Conservation (phyloP, 2,797 vertebrate genomes). For the Varecia variegata region DNA sequence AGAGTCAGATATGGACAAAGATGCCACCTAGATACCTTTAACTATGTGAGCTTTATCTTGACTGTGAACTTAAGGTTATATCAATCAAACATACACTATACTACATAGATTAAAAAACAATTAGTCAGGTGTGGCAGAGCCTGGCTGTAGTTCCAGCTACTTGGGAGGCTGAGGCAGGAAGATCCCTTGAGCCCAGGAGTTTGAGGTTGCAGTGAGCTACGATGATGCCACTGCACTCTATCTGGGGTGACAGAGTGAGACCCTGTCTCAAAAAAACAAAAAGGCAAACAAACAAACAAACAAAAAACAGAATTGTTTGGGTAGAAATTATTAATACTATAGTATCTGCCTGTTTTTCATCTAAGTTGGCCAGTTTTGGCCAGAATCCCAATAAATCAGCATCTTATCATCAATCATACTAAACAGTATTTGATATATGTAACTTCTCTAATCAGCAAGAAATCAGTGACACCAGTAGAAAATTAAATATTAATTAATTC, state of each 20-base stretch:
- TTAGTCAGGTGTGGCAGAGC: too few species aligned
- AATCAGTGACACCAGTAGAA: neutral
- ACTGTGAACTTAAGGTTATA: neutral
- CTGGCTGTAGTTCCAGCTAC: too few species aligned
- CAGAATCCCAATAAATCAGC: constrained; percentile 31
- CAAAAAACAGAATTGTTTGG: neutral
- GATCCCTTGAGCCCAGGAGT: too few species aligned
- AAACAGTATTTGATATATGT: neutral
- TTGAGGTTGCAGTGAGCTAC: too few species aligned
- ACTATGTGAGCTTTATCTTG: neutral
- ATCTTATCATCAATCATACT: constrained; percentile 9
- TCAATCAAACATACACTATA: constrained; percentile 2
- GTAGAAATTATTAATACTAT: neutral
- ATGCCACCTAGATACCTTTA: neutral
- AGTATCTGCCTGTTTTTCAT: neutral
- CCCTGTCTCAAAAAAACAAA: too few species aligned
- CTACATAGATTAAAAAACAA: neutral
- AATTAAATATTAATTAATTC: neutral
- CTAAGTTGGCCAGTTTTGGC: neutral
- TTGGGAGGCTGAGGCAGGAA: too few species aligned
- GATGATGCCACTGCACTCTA: too few species aligned
- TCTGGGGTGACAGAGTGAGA: too few species aligned
- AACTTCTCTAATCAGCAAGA: constrained; percentile 2
- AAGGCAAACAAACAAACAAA: too few species aligned
- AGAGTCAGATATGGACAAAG: neutral